Base-by-base conservation (phyloP, 2,888 invertebrate genomes). In the Drosophila sordidapex region DNA sequence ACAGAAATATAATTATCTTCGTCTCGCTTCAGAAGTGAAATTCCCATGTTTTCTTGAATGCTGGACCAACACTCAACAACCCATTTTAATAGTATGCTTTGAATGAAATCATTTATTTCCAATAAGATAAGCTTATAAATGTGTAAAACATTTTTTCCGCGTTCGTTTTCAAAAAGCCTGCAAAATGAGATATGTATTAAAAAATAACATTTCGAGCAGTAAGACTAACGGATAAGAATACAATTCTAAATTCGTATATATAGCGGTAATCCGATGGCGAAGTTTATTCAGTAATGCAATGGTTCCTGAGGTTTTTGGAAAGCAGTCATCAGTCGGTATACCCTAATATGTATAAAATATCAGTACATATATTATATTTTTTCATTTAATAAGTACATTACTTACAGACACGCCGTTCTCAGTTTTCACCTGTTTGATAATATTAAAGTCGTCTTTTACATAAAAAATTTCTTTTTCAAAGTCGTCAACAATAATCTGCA, bases 231-330 rank as follows among this genome's bases (percentile, higher is more conserved):
- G 95, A 91, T 96, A 95, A 79, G 96, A 96, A 74, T 96, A 94
- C 36, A 94, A 67, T 67, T 94, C 94, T 66, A 95, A 94, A 48
- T 95, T 95, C 51, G 95, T 94, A 87, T 95, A 94, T 0, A 96
- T 95, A 61, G 92, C 91, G 36, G 93, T 92, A 4, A 96, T 94
- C 59, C 96, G 93, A 62, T 93, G 92, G 27, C 94, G 94, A 46
- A 97, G 90, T 91, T 97, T 97, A 81, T 94, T 92, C 1, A 97
- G 92, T 95, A 96, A 97, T 87, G 95, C 95, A 25, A 98, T 91
- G 54, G 95, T 94, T 0, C 97, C 97, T 35, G 96, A 95, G 0
- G 97, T 95, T 18, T 96, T 96, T 0, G 98, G 97, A 89, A 96
- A 95, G 90, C 96, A 95, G 18, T 94, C 92, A 89, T 96, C 95